These are phyloP conservation scores for Pharmacophagus antenor DNA, from an alignment of 2,888 invertebrate genomes.

Conservation along the genomic window DNA sequence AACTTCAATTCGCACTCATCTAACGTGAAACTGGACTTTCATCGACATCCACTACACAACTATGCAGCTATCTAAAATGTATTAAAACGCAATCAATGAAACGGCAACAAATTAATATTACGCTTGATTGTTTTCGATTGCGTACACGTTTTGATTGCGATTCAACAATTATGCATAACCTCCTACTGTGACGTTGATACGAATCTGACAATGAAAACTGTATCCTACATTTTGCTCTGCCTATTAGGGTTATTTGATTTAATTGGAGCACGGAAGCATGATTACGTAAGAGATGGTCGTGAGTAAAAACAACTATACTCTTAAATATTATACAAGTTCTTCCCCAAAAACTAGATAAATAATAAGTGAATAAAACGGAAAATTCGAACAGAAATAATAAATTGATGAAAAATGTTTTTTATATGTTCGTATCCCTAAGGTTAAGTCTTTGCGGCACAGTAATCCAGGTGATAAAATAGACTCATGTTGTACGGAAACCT, in stretches of 20 bases:
- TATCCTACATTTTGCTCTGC: slow-evolving; percentile 12
- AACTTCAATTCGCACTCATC: too few relatives aligned
- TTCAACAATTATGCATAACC: slow-evolving; percentile 35
- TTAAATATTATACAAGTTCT: too few relatives aligned
- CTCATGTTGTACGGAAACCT: too few relatives aligned
- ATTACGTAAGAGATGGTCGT: slow-evolving; percentile 72
- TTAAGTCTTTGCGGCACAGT: too few relatives aligned
- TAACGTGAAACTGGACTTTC: background rate
- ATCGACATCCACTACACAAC: background rate
- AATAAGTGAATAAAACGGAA: too few relatives aligned
- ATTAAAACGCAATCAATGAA: slow-evolving; percentile 58
- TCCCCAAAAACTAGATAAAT: too few relatives aligned
- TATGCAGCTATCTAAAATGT: slow-evolving; percentile 56
- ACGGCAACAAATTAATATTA: slow-evolving; percentile 49
- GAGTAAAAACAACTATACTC: slow-evolving; percentile 44
- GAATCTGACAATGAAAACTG: slow-evolving; percentile 23
- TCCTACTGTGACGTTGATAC: slow-evolving; percentile 11
- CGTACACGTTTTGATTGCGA: slow-evolving; percentile 43
- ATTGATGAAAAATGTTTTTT: too few relatives aligned
- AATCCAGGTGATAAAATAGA: too few relatives aligned
- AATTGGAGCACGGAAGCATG: slow-evolving; percentile 41
- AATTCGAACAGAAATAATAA: too few relatives aligned
- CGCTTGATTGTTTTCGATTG: slow-evolving; percentile 60
- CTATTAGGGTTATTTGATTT: slow-evolving; percentile 20
- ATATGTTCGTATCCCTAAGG: too few relatives aligned